phyloP scores from a whole-genome alignment of 1,140 invertebrate genomes.

The Leptopilina clavipes region DNA sequence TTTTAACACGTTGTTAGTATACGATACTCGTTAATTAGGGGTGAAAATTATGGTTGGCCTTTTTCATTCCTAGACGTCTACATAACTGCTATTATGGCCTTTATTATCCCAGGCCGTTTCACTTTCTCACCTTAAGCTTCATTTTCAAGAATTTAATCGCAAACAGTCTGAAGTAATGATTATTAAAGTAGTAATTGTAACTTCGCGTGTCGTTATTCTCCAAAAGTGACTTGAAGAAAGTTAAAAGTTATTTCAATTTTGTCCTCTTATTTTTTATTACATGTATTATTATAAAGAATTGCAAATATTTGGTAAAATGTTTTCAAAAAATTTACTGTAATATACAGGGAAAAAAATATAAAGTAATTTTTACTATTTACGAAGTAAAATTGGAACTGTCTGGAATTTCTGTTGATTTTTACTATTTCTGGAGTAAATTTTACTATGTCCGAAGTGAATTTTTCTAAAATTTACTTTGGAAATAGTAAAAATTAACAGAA shows the following conservation, averaged over 20 bases:
- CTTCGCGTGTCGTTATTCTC: not conserved
- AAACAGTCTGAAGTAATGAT: slow-evolving; percentile 30
- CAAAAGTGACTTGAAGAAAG: not conserved
- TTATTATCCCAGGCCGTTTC: slow-evolving; percentile 12
- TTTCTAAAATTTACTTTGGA: too few relatives aligned
- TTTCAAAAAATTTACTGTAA: too few relatives aligned
- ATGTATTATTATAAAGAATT: not conserved
- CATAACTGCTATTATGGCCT: slow-evolving; percentile 24
- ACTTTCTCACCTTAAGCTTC: slow-evolving; percentile 24
- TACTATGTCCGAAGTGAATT: too few relatives aligned
- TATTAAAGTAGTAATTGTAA: slow-evolving; percentile 28
- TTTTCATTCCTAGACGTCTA: slow-evolving; percentile 30
- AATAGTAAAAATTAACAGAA: too few relatives aligned
- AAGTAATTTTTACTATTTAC: too few relatives aligned
- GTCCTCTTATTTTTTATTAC: not conserved
- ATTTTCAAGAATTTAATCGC: slow-evolving; percentile 31
- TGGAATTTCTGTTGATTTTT: too few relatives aligned
- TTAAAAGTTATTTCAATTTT: slow-evolving; percentile 1
- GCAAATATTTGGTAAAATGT: too few relatives aligned
- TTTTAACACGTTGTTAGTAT: not conserved
- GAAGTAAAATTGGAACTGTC: too few relatives aligned
- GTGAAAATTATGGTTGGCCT: slow-evolving; percentile 22
- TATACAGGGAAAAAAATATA: too few relatives aligned
- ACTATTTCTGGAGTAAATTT: too few relatives aligned
- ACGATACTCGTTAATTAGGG: slow-evolving; percentile 9